phyloP scores from a whole-genome alignment of 2,888 invertebrate genomes.

The Deladenus siricidicola region DNA sequence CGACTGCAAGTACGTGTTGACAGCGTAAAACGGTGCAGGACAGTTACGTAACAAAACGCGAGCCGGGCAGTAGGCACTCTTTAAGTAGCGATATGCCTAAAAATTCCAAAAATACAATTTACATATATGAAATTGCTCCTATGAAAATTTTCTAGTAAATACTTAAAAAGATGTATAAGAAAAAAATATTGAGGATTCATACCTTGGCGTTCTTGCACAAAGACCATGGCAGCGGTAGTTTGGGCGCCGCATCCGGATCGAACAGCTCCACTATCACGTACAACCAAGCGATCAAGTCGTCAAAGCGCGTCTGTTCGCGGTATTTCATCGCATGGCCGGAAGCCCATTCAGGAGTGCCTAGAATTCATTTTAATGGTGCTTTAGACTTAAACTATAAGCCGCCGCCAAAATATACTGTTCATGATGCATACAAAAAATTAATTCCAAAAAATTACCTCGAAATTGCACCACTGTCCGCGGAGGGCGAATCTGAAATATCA shows the following conservation, averaged over 20 bases:
- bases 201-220: constrained; percentile 6
- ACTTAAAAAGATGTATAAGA: background rate
- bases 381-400: background rate
- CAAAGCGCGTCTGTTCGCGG: constrained; percentile 29
- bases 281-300: constrained; percentile 32
- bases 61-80: constrained; percentile 11
- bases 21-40: constrained; percentile 27
- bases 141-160: background rate
- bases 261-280: constrained; percentile 28
- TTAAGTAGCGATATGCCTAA: constrained; percentile 20
- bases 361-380: background rate
- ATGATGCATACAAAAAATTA: background rate
- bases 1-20: constrained; percentile 25
- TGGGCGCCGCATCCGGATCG: constrained; percentile 10
- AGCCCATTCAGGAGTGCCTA: constrained; percentile 33
- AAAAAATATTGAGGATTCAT: background rate
- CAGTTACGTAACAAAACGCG: constrained; percentile 20
- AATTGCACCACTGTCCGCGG: constrained; percentile 27
- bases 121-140: background rate
- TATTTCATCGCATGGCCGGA: constrained; percentile 21
- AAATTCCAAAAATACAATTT: constrained; percentile 2
- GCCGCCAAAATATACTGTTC: background rate
- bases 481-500: constrained; percentile 10
- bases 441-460: constrained; percentile 3
- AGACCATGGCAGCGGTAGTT: constrained; percentile 29